A percentile compares a stretch with the other conserved stretches of the same genome.
Conservation (phyloP, 2,113 vertebrate genomes). For the Spermophilus dauricus region DNA sequence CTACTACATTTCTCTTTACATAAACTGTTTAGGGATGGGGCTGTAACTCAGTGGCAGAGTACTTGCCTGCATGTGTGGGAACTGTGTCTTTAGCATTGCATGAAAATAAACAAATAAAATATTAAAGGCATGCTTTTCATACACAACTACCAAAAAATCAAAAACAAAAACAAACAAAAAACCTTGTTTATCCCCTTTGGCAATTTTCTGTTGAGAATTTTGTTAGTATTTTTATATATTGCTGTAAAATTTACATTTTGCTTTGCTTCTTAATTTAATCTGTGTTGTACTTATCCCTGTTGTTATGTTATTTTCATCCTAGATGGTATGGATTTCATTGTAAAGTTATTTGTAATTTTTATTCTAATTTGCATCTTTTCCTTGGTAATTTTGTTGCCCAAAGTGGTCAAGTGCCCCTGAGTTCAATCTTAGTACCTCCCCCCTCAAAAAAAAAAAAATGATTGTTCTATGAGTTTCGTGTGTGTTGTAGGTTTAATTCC, state of each 20-base stretch:
- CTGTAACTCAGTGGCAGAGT: no score
- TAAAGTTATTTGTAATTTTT: conserved; percentile 2
- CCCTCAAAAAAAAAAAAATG: no score
- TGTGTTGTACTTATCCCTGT: not conserved
- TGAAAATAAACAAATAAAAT: no score
- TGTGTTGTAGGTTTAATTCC: not conserved
- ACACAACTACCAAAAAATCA: no score
- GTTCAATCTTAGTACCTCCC: no score
- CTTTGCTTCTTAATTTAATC: conserved; percentile 11
- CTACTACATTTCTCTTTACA: not conserved
- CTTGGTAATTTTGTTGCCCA: not conserved
- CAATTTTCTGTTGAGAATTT: not conserved
- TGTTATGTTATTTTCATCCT: not conserved
- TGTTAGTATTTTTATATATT: not conserved
- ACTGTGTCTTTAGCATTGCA: no score
- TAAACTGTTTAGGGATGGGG: not conserved
- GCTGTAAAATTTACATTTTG: not conserved
- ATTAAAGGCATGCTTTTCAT: no score
- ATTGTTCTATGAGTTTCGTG: not conserved
- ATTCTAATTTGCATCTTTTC: not conserved
- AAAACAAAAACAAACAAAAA: no score
- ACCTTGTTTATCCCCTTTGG: not conserved
- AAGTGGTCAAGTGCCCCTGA: no score
- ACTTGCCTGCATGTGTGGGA: no score
- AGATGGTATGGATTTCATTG: not conserved